phyloP scores from a whole-genome alignment of 2,113 vertebrate genomes.

The Paracanthobrama guichenoti region DNA sequence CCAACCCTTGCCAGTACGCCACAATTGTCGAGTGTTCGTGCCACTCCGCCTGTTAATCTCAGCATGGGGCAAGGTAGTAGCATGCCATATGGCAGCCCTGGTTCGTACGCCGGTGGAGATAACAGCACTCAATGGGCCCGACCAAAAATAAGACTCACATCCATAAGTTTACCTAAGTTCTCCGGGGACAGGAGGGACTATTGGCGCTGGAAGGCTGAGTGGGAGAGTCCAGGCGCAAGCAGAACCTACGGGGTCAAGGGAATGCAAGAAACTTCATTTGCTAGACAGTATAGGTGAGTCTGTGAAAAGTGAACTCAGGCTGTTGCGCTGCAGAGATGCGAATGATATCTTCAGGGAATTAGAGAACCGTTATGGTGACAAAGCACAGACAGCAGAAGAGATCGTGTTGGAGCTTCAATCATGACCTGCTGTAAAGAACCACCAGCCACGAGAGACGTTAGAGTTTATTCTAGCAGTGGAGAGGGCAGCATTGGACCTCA shows the following conservation, averaged over 20 bases:
- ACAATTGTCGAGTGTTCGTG: not conserved
- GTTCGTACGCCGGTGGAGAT: not conserved
- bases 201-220: not conserved
- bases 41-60: not conserved
- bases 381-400: too few relatives aligned
- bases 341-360: not conserved
- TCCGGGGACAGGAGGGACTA: too few relatives aligned
- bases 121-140: not conserved
- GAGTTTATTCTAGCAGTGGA: too few relatives aligned
- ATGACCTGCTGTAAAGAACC: too few relatives aligned
- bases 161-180: not conserved
- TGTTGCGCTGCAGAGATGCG: not conserved
- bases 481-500: too few relatives aligned
- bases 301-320: not conserved
- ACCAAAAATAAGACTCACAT: not conserved
- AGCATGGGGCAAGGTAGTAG: not conserved
- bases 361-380: not conserved
- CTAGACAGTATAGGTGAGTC: not conserved
- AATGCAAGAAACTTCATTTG: not conserved
- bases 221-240: not conserved
- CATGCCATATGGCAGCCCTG: not conserved
- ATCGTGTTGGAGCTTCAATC: too few relatives aligned
- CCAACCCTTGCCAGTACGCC: not conserved
- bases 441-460: too few relatives aligned
- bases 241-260: constrained; percentile 1